phyloP scores from a whole-genome alignment of 1,140 invertebrate genomes.

The Drosophila mauritiana region DNA sequence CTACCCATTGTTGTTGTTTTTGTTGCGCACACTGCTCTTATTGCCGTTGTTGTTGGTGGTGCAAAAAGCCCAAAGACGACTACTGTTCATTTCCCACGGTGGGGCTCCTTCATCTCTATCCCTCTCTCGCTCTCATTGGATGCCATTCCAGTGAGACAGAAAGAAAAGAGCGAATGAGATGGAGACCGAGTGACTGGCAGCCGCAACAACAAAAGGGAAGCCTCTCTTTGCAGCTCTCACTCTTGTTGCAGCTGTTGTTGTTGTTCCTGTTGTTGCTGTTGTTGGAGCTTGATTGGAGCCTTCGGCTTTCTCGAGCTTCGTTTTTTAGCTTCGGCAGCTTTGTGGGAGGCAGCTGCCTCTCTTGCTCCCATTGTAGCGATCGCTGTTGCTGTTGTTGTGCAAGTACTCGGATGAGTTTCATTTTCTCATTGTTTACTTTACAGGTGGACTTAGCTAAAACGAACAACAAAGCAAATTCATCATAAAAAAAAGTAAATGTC shows the following conservation, averaged over 20 bases:
- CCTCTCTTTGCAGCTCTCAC: constrained; percentile 28
- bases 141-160: constrained; percentile 41
- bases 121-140: constrained; percentile 32
- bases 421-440: constrained; percentile 72
- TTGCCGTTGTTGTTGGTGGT: constrained; percentile 37
- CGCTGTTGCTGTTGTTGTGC: constrained; percentile 28
- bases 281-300: constrained; percentile 33
- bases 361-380: constrained; percentile 24
- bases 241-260: constrained; percentile 1
- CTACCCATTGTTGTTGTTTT: constrained; percentile 41
- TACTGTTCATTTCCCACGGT: constrained; percentile 85
- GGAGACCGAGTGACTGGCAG: constrained; percentile 55
- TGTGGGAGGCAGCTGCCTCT: constrained; percentile 4
- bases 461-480: neutral
- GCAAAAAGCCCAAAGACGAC: constrained; percentile 70
- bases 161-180: constrained; percentile 1
- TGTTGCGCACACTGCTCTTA: constrained; percentile 51
- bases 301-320: constrained; percentile 27
- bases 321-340: constrained; percentile 17
- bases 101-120: constrained; percentile 51
- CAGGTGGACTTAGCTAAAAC: neutral
- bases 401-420: constrained; percentile 77
- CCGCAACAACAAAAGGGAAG: constrained; percentile 12
- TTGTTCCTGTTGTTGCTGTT: neutral
- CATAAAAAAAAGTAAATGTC: neutral